Base-by-base conservation (phyloP, 2,888 invertebrate species). In the Emmelina monodactyla region DNA sequence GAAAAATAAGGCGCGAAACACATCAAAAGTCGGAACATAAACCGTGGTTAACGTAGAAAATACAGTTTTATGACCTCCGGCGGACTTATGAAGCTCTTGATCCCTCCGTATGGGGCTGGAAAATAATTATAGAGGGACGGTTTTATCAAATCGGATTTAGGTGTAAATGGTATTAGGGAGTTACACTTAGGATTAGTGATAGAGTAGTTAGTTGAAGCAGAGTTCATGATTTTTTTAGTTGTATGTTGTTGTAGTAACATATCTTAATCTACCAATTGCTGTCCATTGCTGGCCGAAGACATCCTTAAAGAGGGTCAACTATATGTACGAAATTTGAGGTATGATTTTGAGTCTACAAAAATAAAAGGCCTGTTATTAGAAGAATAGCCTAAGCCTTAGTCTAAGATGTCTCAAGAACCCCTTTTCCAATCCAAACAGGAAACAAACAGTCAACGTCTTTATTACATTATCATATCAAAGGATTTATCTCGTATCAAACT, bases 381-480 rank as follows among this genome's bases (percentile, higher is more conserved):
- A n/a, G n/a, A n/a, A n/a, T n/a, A n/a, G n/a, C n/a, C n/a, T n/a
- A n/a, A n/a, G n/a, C n/a, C n/a, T n/a, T n/a, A n/a, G n/a, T n/a
- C n/a, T n/a, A n/a, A n/a, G n/a, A n/a, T n/a, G 19, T 19, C 19
- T 19, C 28, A 28, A 28, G 4, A 28, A 6, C 36, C 32, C 37
- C 33, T 38, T 40, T 35, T 42, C 41, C 43, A 42, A 32, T 38
- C 40, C 42, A 36, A 41, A 45, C 45, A 39, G 46, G 43, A 47
- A 40, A 34, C 34, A 38, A 42, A 43, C 39, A 40, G 37, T 39
- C 32, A 38, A 41, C 48, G 50, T 58, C 53, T 57, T 62, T 65
- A 66, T 70, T 68, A 64, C 71, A 75, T 76, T 75, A 75, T 50
- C 73, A 75, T 70, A 70, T 73, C 65, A 73, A 73, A 72, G 63